Conservation (phyloP, 2,888 invertebrate species). For the Pinctada fucata region DNA sequence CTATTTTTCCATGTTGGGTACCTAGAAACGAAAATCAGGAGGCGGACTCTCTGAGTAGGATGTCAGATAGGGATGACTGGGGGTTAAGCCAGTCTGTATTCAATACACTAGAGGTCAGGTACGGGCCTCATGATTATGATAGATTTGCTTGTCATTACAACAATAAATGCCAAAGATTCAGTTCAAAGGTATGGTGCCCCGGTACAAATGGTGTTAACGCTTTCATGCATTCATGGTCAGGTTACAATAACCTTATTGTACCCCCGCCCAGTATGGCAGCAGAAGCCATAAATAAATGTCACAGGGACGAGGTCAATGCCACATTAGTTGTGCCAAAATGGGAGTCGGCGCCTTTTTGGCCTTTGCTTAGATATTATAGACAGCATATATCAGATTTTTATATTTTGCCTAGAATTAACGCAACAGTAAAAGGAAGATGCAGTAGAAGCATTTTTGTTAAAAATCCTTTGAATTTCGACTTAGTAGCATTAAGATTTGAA, state of each 20-base stretch:
- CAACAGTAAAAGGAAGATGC: neutral
- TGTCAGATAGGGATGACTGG: slow-evolving; percentile 33
- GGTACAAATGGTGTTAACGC: slow-evolving; percentile 25
- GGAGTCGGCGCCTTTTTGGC: no score
- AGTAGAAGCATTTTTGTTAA: neutral
- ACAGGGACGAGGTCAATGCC: no score
- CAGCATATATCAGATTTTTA: no score
- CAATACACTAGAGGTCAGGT: neutral
- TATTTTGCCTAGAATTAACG: no score
- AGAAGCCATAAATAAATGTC: no score
- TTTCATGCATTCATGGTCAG: slow-evolving; percentile 7
- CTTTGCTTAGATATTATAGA: no score
- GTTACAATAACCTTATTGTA: slow-evolving; percentile 5
- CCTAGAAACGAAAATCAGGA: slow-evolving; percentile 19
- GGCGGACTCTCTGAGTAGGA: slow-evolving; percentile 28
- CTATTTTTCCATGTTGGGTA: slow-evolving; percentile 21
- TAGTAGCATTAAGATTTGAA: neutral
- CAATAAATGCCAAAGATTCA: slow-evolving; percentile 23
- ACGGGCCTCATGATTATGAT: slow-evolving; percentile 13
- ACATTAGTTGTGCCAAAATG: no score
- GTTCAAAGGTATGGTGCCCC: slow-evolving; percentile 23
- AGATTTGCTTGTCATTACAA: slow-evolving; percentile 31
- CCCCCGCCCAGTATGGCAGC: no score
- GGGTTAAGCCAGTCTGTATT: neutral
- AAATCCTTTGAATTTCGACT: neutral